Conservation (phyloP, 2,888 invertebrate genomes). For the Gortyna flavago region DNA sequence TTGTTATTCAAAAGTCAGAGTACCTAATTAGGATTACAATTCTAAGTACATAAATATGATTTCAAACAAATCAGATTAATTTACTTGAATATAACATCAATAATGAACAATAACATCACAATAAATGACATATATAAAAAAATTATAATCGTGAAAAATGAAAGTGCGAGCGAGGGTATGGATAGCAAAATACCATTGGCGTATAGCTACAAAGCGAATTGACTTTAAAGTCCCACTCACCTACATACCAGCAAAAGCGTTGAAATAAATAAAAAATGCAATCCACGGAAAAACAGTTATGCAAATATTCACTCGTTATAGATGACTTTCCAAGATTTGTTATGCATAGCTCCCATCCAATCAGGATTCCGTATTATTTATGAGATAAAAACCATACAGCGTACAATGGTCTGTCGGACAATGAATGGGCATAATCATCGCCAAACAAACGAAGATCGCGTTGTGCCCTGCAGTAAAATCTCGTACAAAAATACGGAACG, state of each 20-base stretch:
- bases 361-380: constrained; percentile 67
- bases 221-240: constrained; percentile 32
- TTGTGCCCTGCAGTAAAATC: constrained; percentile 66
- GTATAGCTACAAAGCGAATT: background rate
- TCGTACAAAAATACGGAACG: constrained; percentile 62
- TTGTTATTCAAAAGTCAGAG: no score
- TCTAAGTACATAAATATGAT: no score
- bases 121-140: background rate
- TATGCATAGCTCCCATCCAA: constrained; percentile 66
- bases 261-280: constrained; percentile 52
- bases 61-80: no score
- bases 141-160: fast-evolving
- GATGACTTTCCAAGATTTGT: constrained; percentile 58
- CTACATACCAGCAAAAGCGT: constrained; percentile 15
- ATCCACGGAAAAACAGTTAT: constrained; percentile 54
- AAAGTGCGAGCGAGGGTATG: background rate
- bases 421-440: constrained; percentile 77
- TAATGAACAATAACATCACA: no score
- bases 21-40: no score
- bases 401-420: constrained; percentile 74
- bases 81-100: no score
- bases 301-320: constrained; percentile 58
- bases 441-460: constrained; percentile 77
- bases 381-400: constrained; percentile 64
- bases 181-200: background rate